Evolutionary conservation across 1,140 invertebrate genomes (phyloP).

Genomic region (Musca domestica): DNA sequence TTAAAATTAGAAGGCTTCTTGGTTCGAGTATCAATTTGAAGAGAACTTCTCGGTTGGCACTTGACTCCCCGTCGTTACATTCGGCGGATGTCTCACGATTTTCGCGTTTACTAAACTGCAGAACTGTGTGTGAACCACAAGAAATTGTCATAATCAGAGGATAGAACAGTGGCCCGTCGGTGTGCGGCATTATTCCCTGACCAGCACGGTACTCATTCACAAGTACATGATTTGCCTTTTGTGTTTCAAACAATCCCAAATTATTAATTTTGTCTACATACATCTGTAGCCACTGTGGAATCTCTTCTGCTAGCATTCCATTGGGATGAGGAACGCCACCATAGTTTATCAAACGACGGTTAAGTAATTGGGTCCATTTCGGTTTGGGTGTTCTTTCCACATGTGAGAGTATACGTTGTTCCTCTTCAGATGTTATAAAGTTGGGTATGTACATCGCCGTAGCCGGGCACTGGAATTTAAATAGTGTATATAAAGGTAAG

Average conservation of each 20-base stretch:
- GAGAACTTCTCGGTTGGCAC: constrained; percentile 28
- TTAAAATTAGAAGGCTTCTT: constrained; percentile 83
- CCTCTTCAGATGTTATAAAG: constrained; percentile 83
- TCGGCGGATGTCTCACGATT: constrained; percentile 28
- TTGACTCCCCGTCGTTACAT: background rate
- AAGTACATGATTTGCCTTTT: constrained; percentile 89
- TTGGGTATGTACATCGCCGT: constrained; percentile 86
- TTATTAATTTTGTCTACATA: constrained; percentile 73
- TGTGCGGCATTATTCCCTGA: constrained; percentile 94
- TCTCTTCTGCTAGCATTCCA: constrained; percentile 90
- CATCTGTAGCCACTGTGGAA: constrained; percentile 79
- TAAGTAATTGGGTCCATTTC: constrained; percentile 92
- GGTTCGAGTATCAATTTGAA: constrained; percentile 79
- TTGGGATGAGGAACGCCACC: constrained; percentile 90
- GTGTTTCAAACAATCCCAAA: constrained; percentile 70
- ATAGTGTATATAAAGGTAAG: no score
- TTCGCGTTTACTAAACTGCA: constrained; percentile 73
- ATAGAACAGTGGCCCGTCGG: constrained; percentile 91
- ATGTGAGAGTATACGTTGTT: constrained; percentile 67
- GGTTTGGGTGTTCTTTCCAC: constrained; percentile 84
- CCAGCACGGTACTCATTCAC: constrained; percentile 94
- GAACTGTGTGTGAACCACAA: constrained; percentile 82
- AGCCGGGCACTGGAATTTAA: constrained; percentile 66
- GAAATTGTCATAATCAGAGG: constrained; percentile 91
- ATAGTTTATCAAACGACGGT: constrained; percentile 93